Base-by-base conservation (phyloP, 2,797 vertebrate species). In the Rousettus madagascariensis region DNA sequence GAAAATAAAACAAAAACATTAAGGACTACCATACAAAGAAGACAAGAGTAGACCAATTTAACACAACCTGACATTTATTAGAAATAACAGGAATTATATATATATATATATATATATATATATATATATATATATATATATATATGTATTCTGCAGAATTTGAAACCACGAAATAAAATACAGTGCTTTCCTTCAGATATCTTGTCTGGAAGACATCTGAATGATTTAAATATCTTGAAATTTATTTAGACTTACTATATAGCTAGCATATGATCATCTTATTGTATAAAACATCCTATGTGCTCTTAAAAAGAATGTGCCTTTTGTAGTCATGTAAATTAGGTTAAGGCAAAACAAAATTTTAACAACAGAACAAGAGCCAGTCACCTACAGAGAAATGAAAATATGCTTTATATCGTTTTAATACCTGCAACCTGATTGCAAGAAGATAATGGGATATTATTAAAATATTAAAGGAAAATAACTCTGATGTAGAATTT, bases 211-310 rank as follows among this genome's bases (percentile, higher is more conserved):
- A 13, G 63, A 46, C 8, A 49, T 78, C 12, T 72, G 38, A 92
- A 82, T 86, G 51, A 90, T 91, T 95, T 72, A 82, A 95, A 86
- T 78, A 86, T 22, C 30, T 91, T 77, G n/a, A 95, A 72, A 71
- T 77, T 59, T 75, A 89, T 72, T 87, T 65, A 75, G 53, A 88
- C 28, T 82, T 88, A 6, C 59, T 53, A 5, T 71, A 74, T 2
- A 51, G 36, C 6, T 51, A 84, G 2, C 41, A 90, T 94, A 87
- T 68, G 77, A 9, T 83, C 30, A 65, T 85, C 91, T 93, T 75
- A 74, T 85, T 80, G 90, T 94, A 5, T 75, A 88, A 63, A 86
- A 55, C 46, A 75, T 28, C 24, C 6, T 63, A 1, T 57, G 33
- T 88, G n/a, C 36, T 77, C 43, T 88, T 85, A 53, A 88, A 74